Evolutionary conservation across 2,797 vertebrate genomes (phyloP), one percentile per base, ranked within the genome.

Genomic region (Gambusia yucatana): DNA sequence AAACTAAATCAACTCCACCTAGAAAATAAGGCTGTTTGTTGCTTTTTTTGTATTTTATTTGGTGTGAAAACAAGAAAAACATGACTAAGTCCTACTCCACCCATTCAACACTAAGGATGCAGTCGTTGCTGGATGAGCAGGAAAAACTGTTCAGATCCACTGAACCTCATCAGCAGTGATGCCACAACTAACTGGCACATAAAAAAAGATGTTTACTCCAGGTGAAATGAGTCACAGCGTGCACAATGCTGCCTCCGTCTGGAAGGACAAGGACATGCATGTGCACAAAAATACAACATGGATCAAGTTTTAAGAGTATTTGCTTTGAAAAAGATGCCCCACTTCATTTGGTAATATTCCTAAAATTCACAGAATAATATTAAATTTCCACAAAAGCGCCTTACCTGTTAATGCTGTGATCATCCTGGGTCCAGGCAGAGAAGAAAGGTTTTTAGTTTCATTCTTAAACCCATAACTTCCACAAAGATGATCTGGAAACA

Each of bases 231-330:
- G 75, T 73, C 79, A 77, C 22, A 57, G 0, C 50, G 20, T 78
- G 76, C 88, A 76, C 86, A 90, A 87, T 84, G 86, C 71, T 84
- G 87, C 93, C 94, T 85, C 93, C 92, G 83, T 77, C 83, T 91
- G 93, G 90, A 13, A 63, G 0, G 2, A 82, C 55, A 74, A 46
- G 48, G 44, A 39, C 75, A 77, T 22, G 41, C 6, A 73, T 39
- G 48, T 33, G 13, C 43, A n/a, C 69, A 47, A 47, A 30, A 30
- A 48, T 4, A 20, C 70, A 47, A 48, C 44, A 48, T 11, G 17
- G 30, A 65, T 9, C 5, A 39, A 65, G 16, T 67, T 41, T 25
- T 39, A 63, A 63, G 14, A 61, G 61, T 3, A 16, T 61, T 33
- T 61, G 57, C 13, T 13, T 14, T 0, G 5, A 61, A 14, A 72